Evolutionary conservation across 2,113 vertebrate genomes (phyloP), one percentile per base, ranked within the genome.

Genomic region (Tachycineta bicolor): DNA sequence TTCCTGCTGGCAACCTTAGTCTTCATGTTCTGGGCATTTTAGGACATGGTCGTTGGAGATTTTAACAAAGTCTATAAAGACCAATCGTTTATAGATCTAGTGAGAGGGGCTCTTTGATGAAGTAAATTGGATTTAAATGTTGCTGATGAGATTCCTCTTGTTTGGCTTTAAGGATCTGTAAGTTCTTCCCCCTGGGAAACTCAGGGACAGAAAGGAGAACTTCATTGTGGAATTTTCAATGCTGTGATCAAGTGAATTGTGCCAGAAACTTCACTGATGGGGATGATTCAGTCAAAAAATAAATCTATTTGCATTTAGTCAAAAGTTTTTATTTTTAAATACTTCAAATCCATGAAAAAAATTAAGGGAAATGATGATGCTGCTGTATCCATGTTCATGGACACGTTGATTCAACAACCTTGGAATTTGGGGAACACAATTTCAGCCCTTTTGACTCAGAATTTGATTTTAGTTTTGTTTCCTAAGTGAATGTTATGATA

Each of bases 41-140:
- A 58, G 14, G 46, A 11, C 0, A 0, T 24, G 34, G 3, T 31
- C 4, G 2, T 17, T 67, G 70, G 41, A 58, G 43, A 11, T 9
- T 70, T 3, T 12, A 24, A 23, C 0, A 0, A 56, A 23, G 6
- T 83, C 4, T 24, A 12, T n/a, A 39, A 80, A 39, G 3, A 5
- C 5, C 8, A 12, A 21, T 33, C 3, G 3, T 14, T 44, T 50
- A 19, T 2, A 70, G 37, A 17, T 22, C 20, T 34, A n/a, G 20
- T 12, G 5, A 80, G 59, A 20, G 47, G 68, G 43, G 17, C 6
- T 59, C 25, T 47, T 26, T 60, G 58, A 12, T 43, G 26, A 79
- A n/a, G 15, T 5, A 34, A 76, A 65, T 47, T 4, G 10, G 41
- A 64, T 73, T 65, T 69, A 56, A 47, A 10, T 22, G 8, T 55